These are phyloP conservation scores for Sycophila sp. DNA, from an alignment of 1,140 invertebrate species.

Conservation along the genomic window DNA sequence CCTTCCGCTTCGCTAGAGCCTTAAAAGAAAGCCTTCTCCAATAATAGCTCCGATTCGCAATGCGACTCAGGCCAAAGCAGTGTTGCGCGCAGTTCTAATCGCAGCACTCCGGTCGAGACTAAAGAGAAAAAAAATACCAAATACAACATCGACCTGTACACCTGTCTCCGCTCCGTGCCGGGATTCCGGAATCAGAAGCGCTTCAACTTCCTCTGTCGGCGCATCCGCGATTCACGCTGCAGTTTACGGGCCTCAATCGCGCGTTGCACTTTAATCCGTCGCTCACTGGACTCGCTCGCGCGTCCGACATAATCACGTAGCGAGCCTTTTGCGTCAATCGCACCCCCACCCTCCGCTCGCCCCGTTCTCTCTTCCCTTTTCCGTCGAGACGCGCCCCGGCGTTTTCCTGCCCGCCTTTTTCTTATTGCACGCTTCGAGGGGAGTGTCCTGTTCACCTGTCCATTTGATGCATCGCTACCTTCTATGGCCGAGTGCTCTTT, in stretches of 20 bases:
- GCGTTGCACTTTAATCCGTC: neutral
- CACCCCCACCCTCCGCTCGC: neutral
- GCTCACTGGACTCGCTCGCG: constrained; percentile 5
- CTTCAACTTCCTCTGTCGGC: constrained; percentile 7
- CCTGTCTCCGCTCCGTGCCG: neutral
- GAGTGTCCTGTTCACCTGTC: too few relatives aligned
- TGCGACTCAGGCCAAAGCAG: neutral
- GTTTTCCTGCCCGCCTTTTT: too few relatives aligned
- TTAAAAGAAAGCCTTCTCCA: too few relatives aligned
- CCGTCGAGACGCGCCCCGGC: too few relatives aligned
- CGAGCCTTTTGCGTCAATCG: constrained; percentile 22
- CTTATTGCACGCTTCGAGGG: too few relatives aligned
- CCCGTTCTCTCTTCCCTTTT: neutral
- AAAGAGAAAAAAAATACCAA: constrained; percentile 14
- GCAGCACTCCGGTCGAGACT: too few relatives aligned
- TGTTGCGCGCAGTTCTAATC: neutral
- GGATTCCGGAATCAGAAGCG: too few relatives aligned
- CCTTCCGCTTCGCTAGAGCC: too few relatives aligned
- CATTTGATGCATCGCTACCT: too few relatives aligned
- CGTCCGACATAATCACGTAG: constrained; percentile 16
- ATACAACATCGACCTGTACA: neutral
- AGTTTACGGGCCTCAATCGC: constrained; percentile 8
- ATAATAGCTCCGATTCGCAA: neutral
- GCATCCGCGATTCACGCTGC: neutral
- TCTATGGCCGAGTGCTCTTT: neutral